Conservation (phyloP, 2,113 vertebrate genomes). For the Apodemus sylvaticus region DNA sequence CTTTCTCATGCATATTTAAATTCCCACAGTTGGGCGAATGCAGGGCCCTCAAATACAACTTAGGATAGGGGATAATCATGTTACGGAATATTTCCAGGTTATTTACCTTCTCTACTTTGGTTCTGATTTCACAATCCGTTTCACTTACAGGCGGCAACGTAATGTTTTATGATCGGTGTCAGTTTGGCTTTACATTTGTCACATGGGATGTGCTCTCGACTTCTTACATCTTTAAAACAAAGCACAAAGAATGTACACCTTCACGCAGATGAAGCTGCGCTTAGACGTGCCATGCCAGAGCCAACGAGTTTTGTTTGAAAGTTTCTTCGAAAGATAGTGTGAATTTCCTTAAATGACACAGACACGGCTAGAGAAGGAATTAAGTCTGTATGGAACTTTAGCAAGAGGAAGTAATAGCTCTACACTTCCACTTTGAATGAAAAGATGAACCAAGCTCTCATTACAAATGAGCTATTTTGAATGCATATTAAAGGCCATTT, state of each 20-base stretch:
- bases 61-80: slow-evolving; percentile 9
- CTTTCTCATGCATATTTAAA: slow-evolving; percentile 30
- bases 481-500: slow-evolving; percentile 11
- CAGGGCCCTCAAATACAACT: neutral
- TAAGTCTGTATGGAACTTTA: neutral
- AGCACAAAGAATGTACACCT: neutral
- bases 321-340: slow-evolving; percentile 42
- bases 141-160: neutral
- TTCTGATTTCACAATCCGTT: slow-evolving; percentile 33
- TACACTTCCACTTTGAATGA: slow-evolving; percentile 15
- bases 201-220: neutral
- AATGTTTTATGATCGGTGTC: slow-evolving; percentile 28
- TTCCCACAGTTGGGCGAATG: slow-evolving; percentile 36
- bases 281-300: neutral
- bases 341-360: neutral
- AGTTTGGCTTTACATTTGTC: slow-evolving; percentile 39
- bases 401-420: slow-evolving; percentile 3
- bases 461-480: slow-evolving; percentile 22
- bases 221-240: slow-evolving; percentile 30
- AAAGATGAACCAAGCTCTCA: slow-evolving; percentile 7
- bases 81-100: neutral
- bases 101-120: slow-evolving; percentile 12
- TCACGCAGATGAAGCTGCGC: neutral
- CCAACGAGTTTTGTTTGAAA: slow-evolving; percentile 45
- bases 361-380: neutral